phyloP scores from a whole-genome alignment of 2,113 vertebrate species.

The Oncorhynchus tshawytscha region DNA sequence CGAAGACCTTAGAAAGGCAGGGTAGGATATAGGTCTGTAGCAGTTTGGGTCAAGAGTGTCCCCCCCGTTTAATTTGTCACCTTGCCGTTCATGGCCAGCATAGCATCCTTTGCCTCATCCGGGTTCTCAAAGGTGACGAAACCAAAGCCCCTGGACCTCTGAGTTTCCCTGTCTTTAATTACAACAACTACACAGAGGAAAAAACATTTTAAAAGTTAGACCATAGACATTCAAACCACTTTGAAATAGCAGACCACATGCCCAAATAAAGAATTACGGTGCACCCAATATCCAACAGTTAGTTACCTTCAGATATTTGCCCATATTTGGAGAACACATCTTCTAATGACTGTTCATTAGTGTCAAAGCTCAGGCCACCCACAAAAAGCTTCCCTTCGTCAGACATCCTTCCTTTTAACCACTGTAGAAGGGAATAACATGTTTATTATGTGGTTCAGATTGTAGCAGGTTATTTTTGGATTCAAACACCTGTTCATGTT shows the following conservation, averaged over 20 bases:
- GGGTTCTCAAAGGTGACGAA: constrained; percentile 86
- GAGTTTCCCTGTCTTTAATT: constrained; percentile 83
- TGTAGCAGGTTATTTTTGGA: too few species aligned
- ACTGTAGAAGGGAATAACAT: not conserved
- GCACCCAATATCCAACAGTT: not conserved
- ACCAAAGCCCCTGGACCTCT: constrained; percentile 82
- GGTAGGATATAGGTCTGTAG: too few species aligned
- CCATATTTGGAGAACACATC: constrained; percentile 84
- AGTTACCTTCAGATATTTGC: constrained; percentile 78
- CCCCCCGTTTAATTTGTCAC: constrained; percentile 51
- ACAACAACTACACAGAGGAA: constrained; percentile 72
- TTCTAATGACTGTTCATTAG: constrained; percentile 81
- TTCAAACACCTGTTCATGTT: too few species aligned
- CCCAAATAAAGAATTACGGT: too few species aligned
- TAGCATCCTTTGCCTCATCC: constrained; percentile 83
- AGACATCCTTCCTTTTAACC: constrained; percentile 62
- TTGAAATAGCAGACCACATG: too few species aligned
- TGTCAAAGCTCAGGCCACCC: constrained; percentile 82
- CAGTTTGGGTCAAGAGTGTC: too few species aligned
- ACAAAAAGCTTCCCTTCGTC: constrained; percentile 84
- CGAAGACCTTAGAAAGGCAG: too few species aligned
- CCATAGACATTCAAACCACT: not conserved
- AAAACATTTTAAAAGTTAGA: not conserved
- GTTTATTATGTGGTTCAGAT: not conserved
- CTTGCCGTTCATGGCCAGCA: constrained; percentile 87